Evolutionary conservation across 2,888 invertebrate genomes (phyloP).

Genomic region (Mesorhabditis belari): DNA sequence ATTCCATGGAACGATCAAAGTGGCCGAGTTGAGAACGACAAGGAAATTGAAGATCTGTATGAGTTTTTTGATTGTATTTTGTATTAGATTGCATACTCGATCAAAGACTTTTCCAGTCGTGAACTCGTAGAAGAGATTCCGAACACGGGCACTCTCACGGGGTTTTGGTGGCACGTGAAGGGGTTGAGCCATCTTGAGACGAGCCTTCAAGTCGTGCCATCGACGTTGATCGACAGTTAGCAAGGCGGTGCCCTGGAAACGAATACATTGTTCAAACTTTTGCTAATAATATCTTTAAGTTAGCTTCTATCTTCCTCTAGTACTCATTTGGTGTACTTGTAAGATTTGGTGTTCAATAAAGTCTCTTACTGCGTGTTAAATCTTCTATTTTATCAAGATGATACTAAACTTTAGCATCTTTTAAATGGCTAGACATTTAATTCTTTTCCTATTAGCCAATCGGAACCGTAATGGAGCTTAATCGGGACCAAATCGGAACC

Average conservation of each 20-base stretch:
- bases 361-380: background rate
- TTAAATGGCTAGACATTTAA: too few species aligned
- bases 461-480: too few species aligned
- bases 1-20: constrained; percentile 63
- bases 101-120: too few species aligned
- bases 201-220: constrained; percentile 97
- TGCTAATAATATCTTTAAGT: too few species aligned
- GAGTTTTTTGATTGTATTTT: background rate
- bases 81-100: too few species aligned
- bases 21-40: constrained; percentile 82
- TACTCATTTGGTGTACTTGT: too few species aligned
- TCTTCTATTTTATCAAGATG: background rate
- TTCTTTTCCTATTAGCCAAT: too few species aligned
- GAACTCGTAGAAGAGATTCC: background rate
- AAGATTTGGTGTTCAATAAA: too few species aligned
- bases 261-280: background rate
- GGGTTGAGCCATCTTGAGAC: constrained; percentile 97
- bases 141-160: constrained; percentile 57
- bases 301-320: too few species aligned
- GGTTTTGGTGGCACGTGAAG: constrained; percentile 93
- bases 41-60: constrained; percentile 73
- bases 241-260: constrained; percentile 78
- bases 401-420: too few species aligned
- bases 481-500: too few species aligned
- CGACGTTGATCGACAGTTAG: constrained; percentile 95